phyloP scores from a whole-genome alignment of 2,797 vertebrate species.

The Propithecus deckenii region DNA sequence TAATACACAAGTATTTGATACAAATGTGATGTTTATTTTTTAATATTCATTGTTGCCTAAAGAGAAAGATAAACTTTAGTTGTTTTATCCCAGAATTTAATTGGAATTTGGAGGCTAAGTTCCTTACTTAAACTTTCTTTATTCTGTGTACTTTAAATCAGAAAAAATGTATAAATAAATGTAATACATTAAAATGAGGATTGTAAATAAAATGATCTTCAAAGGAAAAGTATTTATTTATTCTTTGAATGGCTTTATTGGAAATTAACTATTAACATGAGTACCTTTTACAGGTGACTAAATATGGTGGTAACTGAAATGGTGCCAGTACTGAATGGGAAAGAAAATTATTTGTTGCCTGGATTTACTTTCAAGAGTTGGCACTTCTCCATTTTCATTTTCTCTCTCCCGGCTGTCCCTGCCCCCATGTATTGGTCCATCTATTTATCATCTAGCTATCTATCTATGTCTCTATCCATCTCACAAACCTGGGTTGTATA shows the following conservation, averaged over 20 bases:
- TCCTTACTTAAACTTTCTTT: neutral
- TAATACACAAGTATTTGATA: neutral
- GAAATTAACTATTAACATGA: neutral
- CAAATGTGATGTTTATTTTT: neutral
- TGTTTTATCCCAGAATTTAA: conserved; percentile 16
- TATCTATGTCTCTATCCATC: neutral
- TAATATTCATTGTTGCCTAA: neutral
- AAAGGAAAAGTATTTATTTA: neutral
- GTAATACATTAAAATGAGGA: neutral
- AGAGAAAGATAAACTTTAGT: neutral
- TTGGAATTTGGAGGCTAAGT: neutral
- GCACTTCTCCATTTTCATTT: neutral
- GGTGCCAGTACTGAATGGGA: neutral
- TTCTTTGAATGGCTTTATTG: neutral
- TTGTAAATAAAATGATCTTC: neutral
- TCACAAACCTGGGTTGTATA: neutral
- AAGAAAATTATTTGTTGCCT: neutral
- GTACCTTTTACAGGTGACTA: neutral
- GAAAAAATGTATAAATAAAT: neutral
- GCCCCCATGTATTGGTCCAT: neutral
- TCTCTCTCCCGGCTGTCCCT: too few relatives aligned
- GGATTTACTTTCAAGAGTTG: neutral
- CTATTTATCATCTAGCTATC: neutral
- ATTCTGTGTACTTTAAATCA: neutral
- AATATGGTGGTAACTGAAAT: neutral